Conservation (phyloP, 2,888 invertebrate species). For the Brachyptera risi region DNA sequence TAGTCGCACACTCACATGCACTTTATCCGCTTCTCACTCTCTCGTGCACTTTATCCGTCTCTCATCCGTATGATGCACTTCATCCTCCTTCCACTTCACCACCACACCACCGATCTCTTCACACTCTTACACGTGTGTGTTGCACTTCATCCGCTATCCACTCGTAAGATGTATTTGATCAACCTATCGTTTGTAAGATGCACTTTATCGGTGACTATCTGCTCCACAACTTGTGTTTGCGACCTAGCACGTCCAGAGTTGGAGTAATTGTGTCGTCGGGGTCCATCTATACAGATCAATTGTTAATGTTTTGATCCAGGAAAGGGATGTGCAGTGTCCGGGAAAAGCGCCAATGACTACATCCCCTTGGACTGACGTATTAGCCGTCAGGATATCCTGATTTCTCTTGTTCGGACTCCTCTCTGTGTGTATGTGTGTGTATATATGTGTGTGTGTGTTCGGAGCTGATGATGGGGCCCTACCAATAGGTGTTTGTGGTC, state of each 20-base stretch:
- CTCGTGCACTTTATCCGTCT: background rate
- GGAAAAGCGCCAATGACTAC: conserved; percentile 29
- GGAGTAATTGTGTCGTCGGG: conserved; percentile 7
- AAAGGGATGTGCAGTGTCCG: conserved; percentile 32
- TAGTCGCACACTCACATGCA: too few species aligned
- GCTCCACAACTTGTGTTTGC: too few species aligned
- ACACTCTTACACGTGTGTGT: background rate
- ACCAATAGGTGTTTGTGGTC: conserved; percentile 29
- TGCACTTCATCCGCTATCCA: too few species aligned
- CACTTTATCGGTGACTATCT: too few species aligned
- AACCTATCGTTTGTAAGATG: too few species aligned
- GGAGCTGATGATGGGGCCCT: background rate
- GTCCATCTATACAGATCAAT: conserved; percentile 4
- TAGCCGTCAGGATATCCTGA: conserved; percentile 34
- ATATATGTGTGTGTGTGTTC: background rate
- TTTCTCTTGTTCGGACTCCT: conserved; percentile 25
- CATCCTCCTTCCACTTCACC: background rate
- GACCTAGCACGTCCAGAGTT: conserved; percentile 1
- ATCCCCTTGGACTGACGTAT: conserved; percentile 25
- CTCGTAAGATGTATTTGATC: too few species aligned
- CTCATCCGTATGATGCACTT: background rate
- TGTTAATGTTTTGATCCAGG: conserved; percentile 19
- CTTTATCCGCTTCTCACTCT: background rate
- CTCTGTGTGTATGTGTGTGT: background rate
- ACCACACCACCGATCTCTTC: background rate